These are phyloP conservation scores for Channa argus DNA, from an alignment of 2,113 vertebrate genomes.

Conservation along the genomic window DNA sequence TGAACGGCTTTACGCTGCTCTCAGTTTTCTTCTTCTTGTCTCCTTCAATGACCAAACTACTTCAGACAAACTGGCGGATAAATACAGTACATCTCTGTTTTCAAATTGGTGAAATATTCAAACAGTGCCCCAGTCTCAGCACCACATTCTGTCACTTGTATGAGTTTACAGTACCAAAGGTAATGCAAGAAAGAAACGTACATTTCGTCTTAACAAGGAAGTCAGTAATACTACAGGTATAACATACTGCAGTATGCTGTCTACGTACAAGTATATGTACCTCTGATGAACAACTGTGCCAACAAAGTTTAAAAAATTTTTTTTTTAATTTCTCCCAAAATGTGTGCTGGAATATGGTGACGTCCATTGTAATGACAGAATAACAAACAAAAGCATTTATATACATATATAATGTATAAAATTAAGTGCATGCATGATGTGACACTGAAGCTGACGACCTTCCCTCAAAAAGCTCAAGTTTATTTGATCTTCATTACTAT, in stretches of 20 bases:
- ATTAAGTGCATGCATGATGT: constrained; percentile 72
- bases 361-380: constrained; percentile 18
- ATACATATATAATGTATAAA: constrained; percentile 26
- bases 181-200: constrained; percentile 30
- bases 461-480: constrained; percentile 9
- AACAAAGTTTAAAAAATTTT: constrained; percentile 28
- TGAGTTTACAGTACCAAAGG: constrained; percentile 49
- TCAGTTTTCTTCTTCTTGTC: not conserved
- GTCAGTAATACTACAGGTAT: constrained; percentile 34
- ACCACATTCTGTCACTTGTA: not conserved
- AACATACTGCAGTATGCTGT: constrained; percentile 20
- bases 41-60: constrained; percentile 4
- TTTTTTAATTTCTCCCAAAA: constrained; percentile 40
- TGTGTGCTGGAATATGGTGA: constrained; percentile 29
- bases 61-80: not conserved
- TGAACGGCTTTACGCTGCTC: not conserved
- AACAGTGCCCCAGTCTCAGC: constrained; percentile 34
- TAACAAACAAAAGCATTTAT: constrained; percentile 27
- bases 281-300: constrained; percentile 23
- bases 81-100: not conserved
- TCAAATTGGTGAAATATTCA: constrained; percentile 7
- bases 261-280: constrained; percentile 37
- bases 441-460: constrained; percentile 29
- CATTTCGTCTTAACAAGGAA: not conserved
- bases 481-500: not conserved